Base-by-base conservation (phyloP, 2,113 vertebrate genomes). In the Petrocephalus microphthalmus region DNA sequence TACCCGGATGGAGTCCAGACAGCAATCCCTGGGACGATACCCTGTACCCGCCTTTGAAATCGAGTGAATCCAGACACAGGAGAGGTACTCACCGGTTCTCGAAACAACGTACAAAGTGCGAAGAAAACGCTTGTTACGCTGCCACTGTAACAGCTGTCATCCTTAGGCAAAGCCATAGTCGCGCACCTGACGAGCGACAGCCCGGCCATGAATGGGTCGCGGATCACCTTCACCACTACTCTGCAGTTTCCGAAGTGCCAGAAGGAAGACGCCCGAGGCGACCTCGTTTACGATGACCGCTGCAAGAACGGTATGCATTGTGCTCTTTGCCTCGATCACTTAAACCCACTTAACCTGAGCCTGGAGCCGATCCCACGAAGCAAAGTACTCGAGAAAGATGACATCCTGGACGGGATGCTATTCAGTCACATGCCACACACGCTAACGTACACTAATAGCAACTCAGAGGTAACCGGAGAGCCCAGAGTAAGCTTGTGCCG, bases 201-300 rank as follows among this genome's bases (percentile, higher is more conserved):
- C n/a, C 98, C 98, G 0, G 97, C 97, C 0, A 94, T 99, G 47
- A 94, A 97, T 19, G 98, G 98, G 89, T 98, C 98, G 51, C 91
- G 92, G 0, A 60, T 99, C 86, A 94, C 95, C 0, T 99, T 99
- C 92, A 93, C 88, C 2, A 97, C 97, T n/a, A 96, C 91, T 74
- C 95, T 99, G 82, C 94, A 96, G 90, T 95, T 97, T 85, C 96
- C 97, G 47, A 96, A 93, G 6, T 99, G 98, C 90, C 97, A 97
- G 93, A 96, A 94, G 88, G 97, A 98, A 92, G 96, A 97, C 11
- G 90, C 91, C 0, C 92, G 92, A 0, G 96, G 97, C 56, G 94
- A 96, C 86, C 95, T 97, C 3, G 88, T 98, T 37, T 97, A 97
- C 88, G 92, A 97, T 74, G 94, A 93, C 81, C 95, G 95, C 92